Evolutionary conservation across 1,140 invertebrate genomes (phyloP), one percentile per base, ranked within the genome.

Genomic region (Musca vetustissima): DNA sequence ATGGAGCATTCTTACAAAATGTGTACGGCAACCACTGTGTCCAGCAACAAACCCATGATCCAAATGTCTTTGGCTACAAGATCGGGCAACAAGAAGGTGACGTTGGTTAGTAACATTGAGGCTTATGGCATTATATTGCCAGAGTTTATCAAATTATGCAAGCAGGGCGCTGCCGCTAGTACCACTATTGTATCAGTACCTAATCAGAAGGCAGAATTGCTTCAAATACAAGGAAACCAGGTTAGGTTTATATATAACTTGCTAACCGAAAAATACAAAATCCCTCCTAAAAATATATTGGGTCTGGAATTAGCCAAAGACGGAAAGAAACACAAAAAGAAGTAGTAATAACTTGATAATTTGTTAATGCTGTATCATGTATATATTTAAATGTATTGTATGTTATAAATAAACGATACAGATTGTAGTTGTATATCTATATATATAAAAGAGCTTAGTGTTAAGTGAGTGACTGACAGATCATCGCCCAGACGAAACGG

Each of bases 221-320:
- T 98, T 17, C 85, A 95, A 74, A 88, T 97, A 36, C 95, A 97
- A 85, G 95, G 95, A 65, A 96, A 97, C 84, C 95, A 97, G 87
- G 89, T 96, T 69, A 81, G 86, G 66, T 93, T 92, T 76, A 85
- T 94, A 2, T 87, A 87, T 69, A 91, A 92, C 78, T 82, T 94
- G 64, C 84, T 94, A 8, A 87, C 87, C 70, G 90, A 91, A 87
- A 83, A 82, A 57, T 91, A 91, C 72, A 86, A 87, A 69, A 88
- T 91, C 21, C 87, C 89, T 15, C 87, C 86, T 71, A 89, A 84
- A 73, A 87, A 88, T 70, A 89, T 91, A 66, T 82, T 85, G 74
- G 89, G 89, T 8, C 76, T 90, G 19, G 89, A 91, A 76, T 84
- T 86, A 72, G 89, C 88, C 28, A 87, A 88, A 25, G 90, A 90